Percentiles rank a stretch among this genome's conserved stretches.
phyloP scores from a whole-genome alignment of 2,797 vertebrate species.

The Myotis planiceps region DNA sequence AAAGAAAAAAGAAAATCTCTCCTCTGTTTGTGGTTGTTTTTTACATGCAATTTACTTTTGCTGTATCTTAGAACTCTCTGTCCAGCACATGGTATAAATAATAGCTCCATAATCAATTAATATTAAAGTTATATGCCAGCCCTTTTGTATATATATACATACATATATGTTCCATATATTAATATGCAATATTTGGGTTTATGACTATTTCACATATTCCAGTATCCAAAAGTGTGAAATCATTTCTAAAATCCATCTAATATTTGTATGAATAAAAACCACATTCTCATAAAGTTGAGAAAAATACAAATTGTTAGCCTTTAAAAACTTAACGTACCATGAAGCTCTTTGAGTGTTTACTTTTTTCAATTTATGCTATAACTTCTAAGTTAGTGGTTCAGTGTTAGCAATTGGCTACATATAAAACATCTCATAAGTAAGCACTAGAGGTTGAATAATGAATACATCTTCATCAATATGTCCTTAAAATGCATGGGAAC shows the following conservation, averaged over 20 bases:
- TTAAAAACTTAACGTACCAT: neutral
- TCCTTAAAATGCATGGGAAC: constrained; percentile 20
- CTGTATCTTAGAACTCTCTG: neutral
- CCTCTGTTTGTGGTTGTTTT: neutral
- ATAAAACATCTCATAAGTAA: constrained; percentile 33
- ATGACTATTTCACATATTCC: neutral
- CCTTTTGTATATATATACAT: neutral
- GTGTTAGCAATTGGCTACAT: neutral
- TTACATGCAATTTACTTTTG: neutral
- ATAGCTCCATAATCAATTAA: neutral
- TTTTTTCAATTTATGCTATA: neutral
- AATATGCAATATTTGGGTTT: constrained; percentile 36
- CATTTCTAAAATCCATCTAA: constrained; percentile 24
- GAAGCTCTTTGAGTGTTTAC: neutral
- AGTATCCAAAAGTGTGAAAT: neutral
- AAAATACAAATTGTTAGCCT: neutral
- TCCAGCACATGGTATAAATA: neutral
- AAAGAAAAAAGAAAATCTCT: neutral
- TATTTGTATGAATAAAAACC: neutral
- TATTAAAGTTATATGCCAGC: neutral
- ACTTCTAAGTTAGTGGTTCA: neutral
- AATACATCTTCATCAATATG: neutral
- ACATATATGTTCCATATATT: neutral
- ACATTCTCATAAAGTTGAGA: neutral
- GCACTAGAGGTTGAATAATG: neutral